phyloP scores from a whole-genome alignment of 2,797 vertebrate genomes.

The Ceryle rudis region DNA sequence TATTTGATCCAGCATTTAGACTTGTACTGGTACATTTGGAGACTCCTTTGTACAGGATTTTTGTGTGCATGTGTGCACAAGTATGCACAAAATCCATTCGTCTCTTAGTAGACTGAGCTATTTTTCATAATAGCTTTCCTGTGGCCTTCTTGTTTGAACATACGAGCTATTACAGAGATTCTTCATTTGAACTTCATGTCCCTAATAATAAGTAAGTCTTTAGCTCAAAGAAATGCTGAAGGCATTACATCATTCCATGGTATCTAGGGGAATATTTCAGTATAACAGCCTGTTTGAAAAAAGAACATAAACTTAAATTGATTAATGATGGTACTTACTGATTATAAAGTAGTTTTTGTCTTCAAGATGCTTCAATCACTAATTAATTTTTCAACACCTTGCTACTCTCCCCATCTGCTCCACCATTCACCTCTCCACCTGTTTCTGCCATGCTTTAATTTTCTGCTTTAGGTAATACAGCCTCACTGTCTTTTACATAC shows the following conservation, averaged over 20 bases:
- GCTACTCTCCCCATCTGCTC: neutral
- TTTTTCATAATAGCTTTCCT: neutral
- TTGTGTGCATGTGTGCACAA: neutral
- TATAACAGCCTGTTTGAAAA: neutral
- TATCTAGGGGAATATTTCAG: neutral
- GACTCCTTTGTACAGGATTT: neutral
- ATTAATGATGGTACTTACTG: neutral
- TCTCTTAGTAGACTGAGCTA: neutral
- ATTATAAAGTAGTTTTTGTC: constrained; percentile 11
- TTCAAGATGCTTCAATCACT: constrained; percentile 22
- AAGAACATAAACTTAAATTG: neutral
- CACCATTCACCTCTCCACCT: neutral
- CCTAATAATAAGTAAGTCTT: neutral
- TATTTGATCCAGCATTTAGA: neutral
- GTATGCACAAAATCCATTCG: neutral
- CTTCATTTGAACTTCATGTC: neutral
- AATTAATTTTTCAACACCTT: constrained; percentile 18
- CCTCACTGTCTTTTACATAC: neutral
- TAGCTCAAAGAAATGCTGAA: neutral
- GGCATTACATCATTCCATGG: neutral
- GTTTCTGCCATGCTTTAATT: neutral
- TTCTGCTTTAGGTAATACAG: neutral
- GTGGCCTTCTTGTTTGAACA: neutral
- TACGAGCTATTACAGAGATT: neutral
- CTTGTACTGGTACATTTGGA: neutral